A percentile compares a stretch with the other conserved stretches of the same genome.
These are phyloP conservation scores for Solenopsis fugax DNA, from an alignment of 1,140 invertebrate species.

Conservation along the genomic window DNA sequence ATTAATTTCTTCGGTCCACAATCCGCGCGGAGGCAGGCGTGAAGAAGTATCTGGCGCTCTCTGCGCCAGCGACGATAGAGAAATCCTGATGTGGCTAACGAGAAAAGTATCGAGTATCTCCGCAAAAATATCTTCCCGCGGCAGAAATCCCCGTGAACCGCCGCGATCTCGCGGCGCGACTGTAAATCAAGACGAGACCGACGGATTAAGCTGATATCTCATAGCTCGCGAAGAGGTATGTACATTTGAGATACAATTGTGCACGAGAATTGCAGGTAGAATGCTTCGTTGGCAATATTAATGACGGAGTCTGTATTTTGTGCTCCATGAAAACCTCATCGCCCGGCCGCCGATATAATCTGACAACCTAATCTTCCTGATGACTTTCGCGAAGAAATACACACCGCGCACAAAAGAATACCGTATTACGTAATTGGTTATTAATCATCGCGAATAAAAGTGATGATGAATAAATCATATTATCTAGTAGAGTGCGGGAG, in stretches of 20 bases:
- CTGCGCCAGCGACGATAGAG: slow-evolving; percentile 27
- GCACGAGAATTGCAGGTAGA: slow-evolving; percentile 25
- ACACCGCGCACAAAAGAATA: background rate
- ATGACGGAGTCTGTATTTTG: slow-evolving; percentile 1
- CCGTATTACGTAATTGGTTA: slow-evolving; percentile 38
- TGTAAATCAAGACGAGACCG: slow-evolving; percentile 37
- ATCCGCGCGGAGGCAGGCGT: slow-evolving; percentile 32
- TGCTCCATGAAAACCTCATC: slow-evolving; percentile 13
- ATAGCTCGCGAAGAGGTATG: background rate
- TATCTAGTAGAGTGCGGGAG: slow-evolving; percentile 42
- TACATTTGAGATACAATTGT: slow-evolving; percentile 26
- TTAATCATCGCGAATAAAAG: slow-evolving; percentile 47
- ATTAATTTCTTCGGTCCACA: slow-evolving; percentile 80
- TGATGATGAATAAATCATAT: slow-evolving; percentile 40
- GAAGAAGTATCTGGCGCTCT: slow-evolving; percentile 27
- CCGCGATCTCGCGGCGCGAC: background rate
- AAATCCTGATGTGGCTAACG: slow-evolving; percentile 60
- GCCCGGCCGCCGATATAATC: background rate
- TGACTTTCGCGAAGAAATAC: slow-evolving; percentile 47
- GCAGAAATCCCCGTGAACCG: slow-evolving; percentile 20
- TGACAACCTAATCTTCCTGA: slow-evolving; percentile 39
- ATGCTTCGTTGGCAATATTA: slow-evolving; percentile 28
- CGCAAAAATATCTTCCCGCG: slow-evolving; percentile 20
- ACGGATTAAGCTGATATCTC: slow-evolving; percentile 38
- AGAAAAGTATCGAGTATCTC: slow-evolving; percentile 44